Conservation (phyloP, 1,140 invertebrate genomes). For the Drosophila nigrodunni region DNA sequence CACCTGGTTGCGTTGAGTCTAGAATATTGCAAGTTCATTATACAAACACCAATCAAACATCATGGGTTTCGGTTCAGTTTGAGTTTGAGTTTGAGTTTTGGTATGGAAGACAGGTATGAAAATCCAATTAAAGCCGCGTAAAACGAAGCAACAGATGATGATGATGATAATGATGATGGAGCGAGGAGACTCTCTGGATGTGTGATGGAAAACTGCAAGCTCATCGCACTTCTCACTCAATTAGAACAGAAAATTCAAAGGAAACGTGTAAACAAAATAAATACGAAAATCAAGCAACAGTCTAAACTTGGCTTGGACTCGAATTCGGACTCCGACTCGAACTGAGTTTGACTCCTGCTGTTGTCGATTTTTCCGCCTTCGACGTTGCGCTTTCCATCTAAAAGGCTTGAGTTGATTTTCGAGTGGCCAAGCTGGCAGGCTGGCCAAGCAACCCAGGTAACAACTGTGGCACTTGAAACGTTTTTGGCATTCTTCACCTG, state of each 20-base stretch:
- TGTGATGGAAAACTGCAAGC: slow-evolving; percentile 72
- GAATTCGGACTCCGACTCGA: not conserved
- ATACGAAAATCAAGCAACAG: slow-evolving; percentile 66
- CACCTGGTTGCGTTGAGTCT: not conserved
- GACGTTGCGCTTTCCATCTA: slow-evolving; percentile 54
- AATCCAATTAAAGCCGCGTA: slow-evolving; percentile 78
- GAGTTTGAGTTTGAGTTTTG: slow-evolving; percentile 3
- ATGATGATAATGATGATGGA: not conserved
- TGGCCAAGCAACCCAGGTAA: slow-evolving; percentile 25
- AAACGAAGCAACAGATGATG: slow-evolving; percentile 67
- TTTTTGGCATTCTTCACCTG: slow-evolving; percentile 81
- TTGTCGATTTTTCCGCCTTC: slow-evolving; percentile 71
- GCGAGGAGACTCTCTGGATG: slow-evolving; percentile 42
- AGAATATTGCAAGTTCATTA: slow-evolving; percentile 82
- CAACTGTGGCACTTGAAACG: slow-evolving; percentile 45
- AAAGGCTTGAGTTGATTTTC: slow-evolving; percentile 78
- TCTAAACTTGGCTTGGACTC: slow-evolving; percentile 9
- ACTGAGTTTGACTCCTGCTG: slow-evolving; percentile 37
- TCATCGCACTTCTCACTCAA: slow-evolving; percentile 81
- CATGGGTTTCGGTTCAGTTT: slow-evolving; percentile 13
- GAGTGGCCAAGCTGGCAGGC: slow-evolving; percentile 60
- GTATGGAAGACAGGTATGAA: slow-evolving; percentile 67
- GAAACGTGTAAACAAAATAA: slow-evolving; percentile 81
- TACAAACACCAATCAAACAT: slow-evolving; percentile 81
- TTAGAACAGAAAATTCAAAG: slow-evolving; percentile 83